Evolutionary conservation across 2,888 invertebrate genomes (phyloP).

Genomic region (Ashinkailepas kermadecensis): DNA sequence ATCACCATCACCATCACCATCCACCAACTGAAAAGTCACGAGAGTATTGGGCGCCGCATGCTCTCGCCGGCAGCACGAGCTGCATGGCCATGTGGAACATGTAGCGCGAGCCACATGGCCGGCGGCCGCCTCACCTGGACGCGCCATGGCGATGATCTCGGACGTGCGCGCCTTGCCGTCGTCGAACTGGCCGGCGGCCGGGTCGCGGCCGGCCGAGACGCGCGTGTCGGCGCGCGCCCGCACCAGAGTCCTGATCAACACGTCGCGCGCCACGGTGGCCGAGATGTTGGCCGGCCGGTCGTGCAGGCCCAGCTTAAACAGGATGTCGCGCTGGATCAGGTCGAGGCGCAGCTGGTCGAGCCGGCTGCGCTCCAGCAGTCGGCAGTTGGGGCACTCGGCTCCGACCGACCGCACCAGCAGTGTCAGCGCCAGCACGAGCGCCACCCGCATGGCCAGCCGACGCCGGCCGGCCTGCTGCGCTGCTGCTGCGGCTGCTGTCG

Average conservation of each 20-base stretch:
- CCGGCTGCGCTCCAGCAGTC: neutral
- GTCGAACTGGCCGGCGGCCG: neutral
- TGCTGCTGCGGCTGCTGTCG: no score
- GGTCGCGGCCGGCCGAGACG: neutral
- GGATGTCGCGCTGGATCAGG: conserved; percentile 5
- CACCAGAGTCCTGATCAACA: neutral
- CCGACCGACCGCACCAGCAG: conserved; percentile 1
- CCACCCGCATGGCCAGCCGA: neutral
- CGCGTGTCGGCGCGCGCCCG: neutral
- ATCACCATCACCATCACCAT: no score
- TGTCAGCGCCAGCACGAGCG: neutral
- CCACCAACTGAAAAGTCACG: no score
- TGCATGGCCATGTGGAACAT: no score
- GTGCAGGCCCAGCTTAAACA: neutral
- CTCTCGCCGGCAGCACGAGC: no score
- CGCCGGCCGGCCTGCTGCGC: neutral
- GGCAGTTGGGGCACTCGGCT: neutral
- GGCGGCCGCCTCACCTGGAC: neutral
- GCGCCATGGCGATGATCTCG: conserved; percentile 9
- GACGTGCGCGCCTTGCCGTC: conserved; percentile 7
- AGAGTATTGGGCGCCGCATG: no score
- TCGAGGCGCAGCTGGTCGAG: conserved; percentile 11
- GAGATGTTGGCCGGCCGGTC: conserved; percentile 15
- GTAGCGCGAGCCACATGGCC: no score
- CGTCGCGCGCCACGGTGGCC: neutral